phyloP scores from a whole-genome alignment of 2,113 vertebrate genomes.

The Muntiacus reevesi region DNA sequence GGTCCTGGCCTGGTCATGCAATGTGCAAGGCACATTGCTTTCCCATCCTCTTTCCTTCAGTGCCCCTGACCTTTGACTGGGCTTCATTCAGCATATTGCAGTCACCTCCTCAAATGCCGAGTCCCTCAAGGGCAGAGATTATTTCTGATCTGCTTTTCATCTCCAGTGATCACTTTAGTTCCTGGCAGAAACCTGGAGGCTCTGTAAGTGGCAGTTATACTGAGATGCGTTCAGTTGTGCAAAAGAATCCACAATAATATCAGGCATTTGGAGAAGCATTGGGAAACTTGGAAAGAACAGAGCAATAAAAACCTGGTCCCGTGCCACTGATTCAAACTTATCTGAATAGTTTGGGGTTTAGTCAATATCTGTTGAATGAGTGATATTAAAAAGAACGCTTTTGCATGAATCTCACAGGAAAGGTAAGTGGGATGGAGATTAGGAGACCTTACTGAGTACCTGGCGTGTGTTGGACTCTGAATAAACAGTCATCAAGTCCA shows the following conservation, averaged over 20 bases:
- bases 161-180: neutral
- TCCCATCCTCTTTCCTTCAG: neutral
- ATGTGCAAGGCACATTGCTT: neutral
- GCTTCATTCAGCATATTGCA: neutral
- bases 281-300: neutral
- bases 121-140: neutral
- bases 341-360: neutral
- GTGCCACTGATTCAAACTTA: neutral
- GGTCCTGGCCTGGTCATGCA: neutral
- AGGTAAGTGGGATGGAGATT: neutral
- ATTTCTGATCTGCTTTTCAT: neutral
- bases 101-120: neutral
- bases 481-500: neutral
- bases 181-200: neutral
- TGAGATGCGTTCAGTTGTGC: neutral
- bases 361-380: neutral
- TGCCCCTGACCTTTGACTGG: neutral
- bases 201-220: neutral
- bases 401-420: neutral
- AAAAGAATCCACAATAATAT: neutral
- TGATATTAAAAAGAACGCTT: neutral
- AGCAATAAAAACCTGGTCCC: neutral
- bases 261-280: neutral
- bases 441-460: neutral
- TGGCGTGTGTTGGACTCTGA: neutral